A percentile compares a stretch with the other conserved stretches of the same genome.
phyloP scores from a whole-genome alignment of 2,888 invertebrate species.

The Aromia moschata region DNA sequence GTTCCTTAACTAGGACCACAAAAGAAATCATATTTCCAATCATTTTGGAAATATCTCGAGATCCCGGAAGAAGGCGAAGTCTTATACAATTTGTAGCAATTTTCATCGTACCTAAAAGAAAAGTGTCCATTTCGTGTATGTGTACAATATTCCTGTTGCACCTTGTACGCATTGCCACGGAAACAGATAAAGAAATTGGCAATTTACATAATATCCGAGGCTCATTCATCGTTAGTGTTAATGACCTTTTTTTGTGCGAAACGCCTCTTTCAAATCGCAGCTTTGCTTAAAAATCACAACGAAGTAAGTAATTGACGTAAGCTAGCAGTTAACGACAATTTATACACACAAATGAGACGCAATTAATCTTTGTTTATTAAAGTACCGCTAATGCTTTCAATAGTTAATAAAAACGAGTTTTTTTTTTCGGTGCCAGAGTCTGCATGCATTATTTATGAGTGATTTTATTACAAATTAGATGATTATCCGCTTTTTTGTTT shows the following conservation, averaged over 20 bases:
- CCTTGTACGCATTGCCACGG: too few relatives aligned
- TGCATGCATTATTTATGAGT: constrained; percentile 34
- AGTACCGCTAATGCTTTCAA: constrained; percentile 31
- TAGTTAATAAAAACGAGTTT: constrained; percentile 33
- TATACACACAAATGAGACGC: constrained; percentile 18
- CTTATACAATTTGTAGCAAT: too few relatives aligned
- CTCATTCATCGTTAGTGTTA: too few relatives aligned
- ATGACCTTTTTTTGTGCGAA: background rate
- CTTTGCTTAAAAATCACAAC: constrained; percentile 6
- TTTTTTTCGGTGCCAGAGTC: constrained; percentile 32
- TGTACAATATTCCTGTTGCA: too few relatives aligned
- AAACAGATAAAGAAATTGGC: too few relatives aligned
- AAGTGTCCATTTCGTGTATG: too few relatives aligned
- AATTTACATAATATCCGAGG: too few relatives aligned
- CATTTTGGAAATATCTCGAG: too few relatives aligned
- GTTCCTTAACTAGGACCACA: too few relatives aligned
- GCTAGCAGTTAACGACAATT: constrained; percentile 19
- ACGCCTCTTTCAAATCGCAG: background rate
- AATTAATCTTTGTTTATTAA: constrained; percentile 28
- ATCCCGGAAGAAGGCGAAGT: too few relatives aligned
- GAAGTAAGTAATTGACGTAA: constrained; percentile 7
- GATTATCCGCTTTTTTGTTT: constrained; percentile 6
- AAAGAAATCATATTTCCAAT: too few relatives aligned
- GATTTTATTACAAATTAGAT: constrained; percentile 22
- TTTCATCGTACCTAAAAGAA: too few relatives aligned